These are phyloP conservation scores for Apotomis capreana DNA, from an alignment of 2,888 invertebrate genomes.

Conservation along the genomic window DNA sequence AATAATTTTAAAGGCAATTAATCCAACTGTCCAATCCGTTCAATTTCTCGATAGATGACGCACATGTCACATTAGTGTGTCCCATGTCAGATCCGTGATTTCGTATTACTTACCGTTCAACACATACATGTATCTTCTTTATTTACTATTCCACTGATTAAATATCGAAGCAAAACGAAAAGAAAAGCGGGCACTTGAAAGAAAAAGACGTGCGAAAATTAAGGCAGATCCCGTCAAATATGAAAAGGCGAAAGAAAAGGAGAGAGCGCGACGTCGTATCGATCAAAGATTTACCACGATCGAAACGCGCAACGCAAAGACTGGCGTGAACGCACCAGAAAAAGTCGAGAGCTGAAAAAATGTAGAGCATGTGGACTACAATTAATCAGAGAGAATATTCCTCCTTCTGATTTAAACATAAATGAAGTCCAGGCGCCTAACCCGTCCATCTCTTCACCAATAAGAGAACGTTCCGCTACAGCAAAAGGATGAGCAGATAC, in stretches of 20 bases:
- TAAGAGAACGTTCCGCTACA: too few species aligned
- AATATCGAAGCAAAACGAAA: background rate
- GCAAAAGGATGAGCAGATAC: too few species aligned
- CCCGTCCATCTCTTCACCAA: too few species aligned
- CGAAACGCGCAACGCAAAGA: background rate
- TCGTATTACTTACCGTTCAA: too few species aligned
- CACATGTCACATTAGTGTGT: too few species aligned
- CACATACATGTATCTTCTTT: too few species aligned
- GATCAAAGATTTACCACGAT: conserved; percentile 4
- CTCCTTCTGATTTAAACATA: background rate
- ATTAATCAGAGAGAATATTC: conserved; percentile 2
- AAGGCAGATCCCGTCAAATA: conserved; percentile 4
- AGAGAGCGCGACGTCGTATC: background rate
- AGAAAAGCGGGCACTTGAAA: background rate
- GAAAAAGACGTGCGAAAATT: background rate
- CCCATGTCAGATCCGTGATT: too few species aligned
- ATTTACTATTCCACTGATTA: background rate
- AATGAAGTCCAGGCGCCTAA: too few species aligned
- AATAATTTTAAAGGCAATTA: too few species aligned
- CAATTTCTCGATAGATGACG: too few species aligned
- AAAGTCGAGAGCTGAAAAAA: conserved; percentile 1
- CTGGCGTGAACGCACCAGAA: conserved; percentile 5
- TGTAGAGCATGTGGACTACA: background rate
- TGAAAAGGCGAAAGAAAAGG: background rate
- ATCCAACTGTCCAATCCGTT: too few species aligned